phyloP scores from a whole-genome alignment of 2,888 invertebrate genomes.

The Cerastis leucographa region DNA sequence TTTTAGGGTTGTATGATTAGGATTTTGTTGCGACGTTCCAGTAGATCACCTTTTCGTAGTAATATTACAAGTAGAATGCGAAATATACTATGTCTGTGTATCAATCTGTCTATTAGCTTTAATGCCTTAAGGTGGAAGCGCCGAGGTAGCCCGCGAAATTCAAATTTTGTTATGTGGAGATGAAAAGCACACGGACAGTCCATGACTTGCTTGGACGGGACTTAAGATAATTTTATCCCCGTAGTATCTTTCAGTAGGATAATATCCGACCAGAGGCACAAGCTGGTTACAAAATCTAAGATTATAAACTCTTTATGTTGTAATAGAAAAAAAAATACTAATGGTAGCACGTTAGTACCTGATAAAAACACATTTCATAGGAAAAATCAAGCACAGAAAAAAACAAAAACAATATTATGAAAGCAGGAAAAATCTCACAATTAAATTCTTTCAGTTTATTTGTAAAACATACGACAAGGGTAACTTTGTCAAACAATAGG shows the following conservation, averaged over 20 bases:
- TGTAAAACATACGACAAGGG: background rate
- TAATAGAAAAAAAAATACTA: background rate
- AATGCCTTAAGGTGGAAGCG: background rate
- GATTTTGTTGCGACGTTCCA: background rate
- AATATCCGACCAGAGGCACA: background rate
- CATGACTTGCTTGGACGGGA: background rate
- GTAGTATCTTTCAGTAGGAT: background rate
- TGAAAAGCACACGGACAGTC: background rate
- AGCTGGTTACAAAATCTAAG: background rate
- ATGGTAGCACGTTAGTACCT: background rate
- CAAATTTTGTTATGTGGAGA: background rate
- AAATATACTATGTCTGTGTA: background rate
- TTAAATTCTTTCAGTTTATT: background rate
- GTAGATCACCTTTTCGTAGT: background rate
- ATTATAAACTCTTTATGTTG: background rate
- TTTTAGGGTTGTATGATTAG: background rate
- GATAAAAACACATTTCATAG: background rate
- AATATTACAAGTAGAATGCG: background rate
- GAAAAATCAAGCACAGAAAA: background rate
- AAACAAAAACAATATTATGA: too few relatives aligned
- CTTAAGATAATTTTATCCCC: background rate
- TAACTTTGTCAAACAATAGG: constrained; percentile 13
- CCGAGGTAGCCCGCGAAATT: too few relatives aligned
- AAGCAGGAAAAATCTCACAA: background rate
- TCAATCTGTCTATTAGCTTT: background rate